Evolutionary conservation across 2,797 vertebrate genomes (phyloP), one percentile per base, ranked within the genome.

Genomic region (Dendrocincla fuliginosa): DNA sequence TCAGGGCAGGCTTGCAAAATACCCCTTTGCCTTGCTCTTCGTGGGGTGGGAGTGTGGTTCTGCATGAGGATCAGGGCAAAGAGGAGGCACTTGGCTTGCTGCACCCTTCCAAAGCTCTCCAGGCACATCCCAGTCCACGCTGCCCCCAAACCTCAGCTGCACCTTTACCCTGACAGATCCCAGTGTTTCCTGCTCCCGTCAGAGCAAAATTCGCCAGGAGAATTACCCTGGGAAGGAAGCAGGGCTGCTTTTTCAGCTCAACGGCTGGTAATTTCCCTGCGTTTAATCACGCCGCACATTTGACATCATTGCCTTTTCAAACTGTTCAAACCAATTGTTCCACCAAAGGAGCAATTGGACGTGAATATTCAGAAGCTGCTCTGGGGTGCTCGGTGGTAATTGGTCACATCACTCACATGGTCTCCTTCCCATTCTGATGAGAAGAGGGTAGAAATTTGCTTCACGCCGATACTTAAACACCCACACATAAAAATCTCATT

Each of bases 261-360:
- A 30, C 4, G 47, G 50, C 77, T 81, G 85, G 73, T 79, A 89
- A 92, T 96, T 86, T 84, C 8, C 1, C 84, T n/a, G 87, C 14
- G 24, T 96, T 95, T 94, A 93, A 94, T 94, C 91, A 70, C 32
- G 5, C 76, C 16, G 11, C 91, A 87, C 73, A 11, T 95, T 96
- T 94, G 95, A 96, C 94, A 89, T 92, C 87, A n/a, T 63, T 46
- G 91, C 92, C 87, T 96, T 97, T 97, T 94, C 91, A 93, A 65
- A 88, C 55, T 35, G 47, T 4, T 95, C 85, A 56, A 65, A 44
- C 89, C 84, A 89, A 91, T 96, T 96, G 89, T 96, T 97, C 95
- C 91, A 93, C 80, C 89, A 50, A 86, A 94, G 25, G 13, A 84
- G 92, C 84, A 76, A 91, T 84, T n/a, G 92, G 89, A 91, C 0